Conservation (phyloP, 2,113 vertebrate genomes). For the Apodemus speciosus region DNA sequence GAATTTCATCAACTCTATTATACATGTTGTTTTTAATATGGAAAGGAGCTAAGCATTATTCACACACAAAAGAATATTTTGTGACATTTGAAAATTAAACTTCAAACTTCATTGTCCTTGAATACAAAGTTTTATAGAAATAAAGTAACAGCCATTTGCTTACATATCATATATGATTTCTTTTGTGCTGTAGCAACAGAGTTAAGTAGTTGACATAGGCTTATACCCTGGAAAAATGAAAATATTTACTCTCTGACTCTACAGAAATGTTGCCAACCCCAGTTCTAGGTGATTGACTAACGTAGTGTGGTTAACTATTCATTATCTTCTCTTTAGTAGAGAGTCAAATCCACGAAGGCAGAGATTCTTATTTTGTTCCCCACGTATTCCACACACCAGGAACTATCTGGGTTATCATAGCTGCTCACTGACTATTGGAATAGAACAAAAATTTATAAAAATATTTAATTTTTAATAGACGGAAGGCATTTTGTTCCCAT, state of each 20-base stretch:
- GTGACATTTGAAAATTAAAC: conserved; percentile 15
- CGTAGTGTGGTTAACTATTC: background rate
- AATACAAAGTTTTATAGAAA: conserved; percentile 40
- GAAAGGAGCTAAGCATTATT: background rate
- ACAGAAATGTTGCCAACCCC: background rate
- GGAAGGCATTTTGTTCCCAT: background rate
- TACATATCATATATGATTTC: background rate
- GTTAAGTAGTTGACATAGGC: background rate
- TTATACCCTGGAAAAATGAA: background rate
- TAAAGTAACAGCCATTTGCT: background rate
- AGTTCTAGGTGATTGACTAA: background rate
- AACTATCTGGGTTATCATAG: background rate
- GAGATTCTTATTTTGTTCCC: conserved; percentile 7
- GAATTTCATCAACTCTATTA: background rate
- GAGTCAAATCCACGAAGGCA: background rate
- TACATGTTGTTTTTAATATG: conserved; percentile 33
- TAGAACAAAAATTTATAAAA: conserved; percentile 46
- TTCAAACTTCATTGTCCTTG: conserved; percentile 7
- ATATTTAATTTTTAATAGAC: conserved; percentile 54
- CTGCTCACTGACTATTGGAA: conserved; percentile 2
- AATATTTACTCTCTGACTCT: background rate
- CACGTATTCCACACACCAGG: background rate
- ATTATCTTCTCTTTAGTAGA: conserved; percentile 3
- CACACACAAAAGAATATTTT: conserved; percentile 17
- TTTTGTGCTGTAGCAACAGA: background rate